These are phyloP conservation scores for Acleris emargana DNA, from an alignment of 2,888 invertebrate species.

Conservation along the genomic window DNA sequence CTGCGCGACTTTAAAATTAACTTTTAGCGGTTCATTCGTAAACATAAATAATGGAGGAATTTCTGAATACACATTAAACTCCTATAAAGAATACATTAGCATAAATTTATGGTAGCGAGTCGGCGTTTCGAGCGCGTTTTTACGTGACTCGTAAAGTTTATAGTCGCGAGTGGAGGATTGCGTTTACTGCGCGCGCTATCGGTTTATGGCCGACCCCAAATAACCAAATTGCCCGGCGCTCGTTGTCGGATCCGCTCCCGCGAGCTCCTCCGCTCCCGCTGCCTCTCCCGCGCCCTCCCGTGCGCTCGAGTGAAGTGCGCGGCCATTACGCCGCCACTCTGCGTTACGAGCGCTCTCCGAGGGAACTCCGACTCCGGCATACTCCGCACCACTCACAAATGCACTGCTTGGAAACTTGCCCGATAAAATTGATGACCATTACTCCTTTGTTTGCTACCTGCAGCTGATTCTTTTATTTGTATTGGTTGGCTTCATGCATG, in stretches of 20 bases:
- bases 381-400: slow-evolving; percentile 55
- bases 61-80: slow-evolving; percentile 84
- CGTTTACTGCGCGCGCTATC: slow-evolving; percentile 82
- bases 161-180: slow-evolving; percentile 83
- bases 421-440: slow-evolving; percentile 67
- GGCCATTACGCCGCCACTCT: slow-evolving; percentile 57
- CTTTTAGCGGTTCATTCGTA: slow-evolving; percentile 82
- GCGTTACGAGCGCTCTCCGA: slow-evolving; percentile 57
- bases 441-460: slow-evolving; percentile 58
- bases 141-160: slow-evolving; percentile 84
- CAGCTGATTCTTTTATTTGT: slow-evolving; percentile 13
- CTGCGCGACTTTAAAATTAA: slow-evolving; percentile 82
- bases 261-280: slow-evolving; percentile 14
- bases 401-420: slow-evolving; percentile 67
- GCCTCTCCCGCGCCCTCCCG: slow-evolving; percentile 42
- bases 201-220: slow-evolving; percentile 82
- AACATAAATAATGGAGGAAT: slow-evolving; percentile 83
- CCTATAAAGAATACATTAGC: slow-evolving; percentile 84
- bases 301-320: slow-evolving; percentile 42
- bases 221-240: slow-evolving; percentile 78
- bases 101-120: slow-evolving; percentile 83
- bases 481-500: slow-evolving; percentile 1
- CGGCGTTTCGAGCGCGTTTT: slow-evolving; percentile 82
- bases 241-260: slow-evolving; percentile 53
- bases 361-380: slow-evolving; percentile 49